phyloP scores from a whole-genome alignment of 2,113 vertebrate genomes.

The Thryonomys swinderianus region DNA sequence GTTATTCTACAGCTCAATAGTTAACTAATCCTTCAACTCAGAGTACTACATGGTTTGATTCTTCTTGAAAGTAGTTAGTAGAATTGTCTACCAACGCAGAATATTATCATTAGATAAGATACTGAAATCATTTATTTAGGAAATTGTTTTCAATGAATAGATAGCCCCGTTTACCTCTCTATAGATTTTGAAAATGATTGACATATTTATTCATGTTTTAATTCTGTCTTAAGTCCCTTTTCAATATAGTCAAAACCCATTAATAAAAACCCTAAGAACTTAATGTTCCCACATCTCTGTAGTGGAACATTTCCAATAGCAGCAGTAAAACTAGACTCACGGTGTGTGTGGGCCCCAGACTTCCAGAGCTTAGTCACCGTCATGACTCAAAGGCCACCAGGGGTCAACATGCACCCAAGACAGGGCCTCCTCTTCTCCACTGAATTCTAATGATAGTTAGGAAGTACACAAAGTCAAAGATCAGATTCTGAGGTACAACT shows the following conservation, averaged over 20 bases:
- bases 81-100: neutral
- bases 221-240: neutral
- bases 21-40: neutral
- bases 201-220: neutral
- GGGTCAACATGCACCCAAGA: neutral
- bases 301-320: no score
- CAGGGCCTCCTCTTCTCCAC: neutral
- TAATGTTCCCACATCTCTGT: neutral
- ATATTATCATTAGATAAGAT: neutral
- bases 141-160: neutral
- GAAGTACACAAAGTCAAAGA: neutral
- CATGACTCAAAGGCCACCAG: neutral
- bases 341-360: slow-evolving; percentile 1
- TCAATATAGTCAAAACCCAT: neutral
- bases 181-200: neutral
- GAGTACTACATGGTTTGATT: no score
- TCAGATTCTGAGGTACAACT: no score
- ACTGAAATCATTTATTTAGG: neutral
- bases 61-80: neutral
- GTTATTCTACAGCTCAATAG: neutral
- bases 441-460: neutral
- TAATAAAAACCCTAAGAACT: neutral
- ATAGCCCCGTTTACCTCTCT: neutral
- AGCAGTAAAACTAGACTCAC: neutral
- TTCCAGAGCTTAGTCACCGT: neutral